phyloP scores from a whole-genome alignment of 2,888 invertebrate species.

The Lagria hirta region DNA sequence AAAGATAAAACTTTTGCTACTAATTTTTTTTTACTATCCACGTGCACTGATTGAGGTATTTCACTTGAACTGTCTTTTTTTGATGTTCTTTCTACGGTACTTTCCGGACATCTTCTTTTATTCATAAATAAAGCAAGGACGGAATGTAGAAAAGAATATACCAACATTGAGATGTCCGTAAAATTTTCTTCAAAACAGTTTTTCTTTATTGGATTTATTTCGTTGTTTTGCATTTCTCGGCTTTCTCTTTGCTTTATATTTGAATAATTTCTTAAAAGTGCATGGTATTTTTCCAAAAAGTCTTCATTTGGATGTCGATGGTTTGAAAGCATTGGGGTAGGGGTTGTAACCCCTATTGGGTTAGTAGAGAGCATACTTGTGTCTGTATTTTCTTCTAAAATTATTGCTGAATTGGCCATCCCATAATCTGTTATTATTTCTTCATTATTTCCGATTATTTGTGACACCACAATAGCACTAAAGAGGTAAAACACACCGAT shows the following conservation, averaged over 20 bases:
- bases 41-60: too few relatives aligned
- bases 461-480: slow-evolving; percentile 30
- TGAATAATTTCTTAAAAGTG: slow-evolving; percentile 32
- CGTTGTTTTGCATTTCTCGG: slow-evolving; percentile 21
- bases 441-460: slow-evolving; percentile 26
- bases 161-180: slow-evolving; percentile 42
- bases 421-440: slow-evolving; percentile 22
- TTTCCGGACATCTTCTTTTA: slow-evolving; percentile 36
- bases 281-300: slow-evolving; percentile 35
- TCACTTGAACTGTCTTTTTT: slow-evolving; percentile 2
- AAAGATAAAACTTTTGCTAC: slow-evolving; percentile 24
- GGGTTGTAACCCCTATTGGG: slow-evolving; percentile 2
- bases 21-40: slow-evolving; percentile 26
- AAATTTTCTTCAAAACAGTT: slow-evolving; percentile 36
- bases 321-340: not conserved
- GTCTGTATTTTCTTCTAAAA: not conserved
- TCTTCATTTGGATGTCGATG: slow-evolving; percentile 17
- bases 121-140: slow-evolving; percentile 41
- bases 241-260: slow-evolving; percentile 29
- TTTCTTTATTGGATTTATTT: slow-evolving; percentile 16
- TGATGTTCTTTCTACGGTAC: slow-evolving; percentile 12
- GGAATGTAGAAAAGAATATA: slow-evolving; percentile 46
- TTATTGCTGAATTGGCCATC: slow-evolving; percentile 1
- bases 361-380: not conserved
- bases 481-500: slow-evolving; percentile 48